Percentiles rank a stretch among this genome's conserved stretches.
These are phyloP conservation scores for Pithys albifrons DNA, from an alignment of 2,113 vertebrate genomes.

Conservation along the genomic window DNA sequence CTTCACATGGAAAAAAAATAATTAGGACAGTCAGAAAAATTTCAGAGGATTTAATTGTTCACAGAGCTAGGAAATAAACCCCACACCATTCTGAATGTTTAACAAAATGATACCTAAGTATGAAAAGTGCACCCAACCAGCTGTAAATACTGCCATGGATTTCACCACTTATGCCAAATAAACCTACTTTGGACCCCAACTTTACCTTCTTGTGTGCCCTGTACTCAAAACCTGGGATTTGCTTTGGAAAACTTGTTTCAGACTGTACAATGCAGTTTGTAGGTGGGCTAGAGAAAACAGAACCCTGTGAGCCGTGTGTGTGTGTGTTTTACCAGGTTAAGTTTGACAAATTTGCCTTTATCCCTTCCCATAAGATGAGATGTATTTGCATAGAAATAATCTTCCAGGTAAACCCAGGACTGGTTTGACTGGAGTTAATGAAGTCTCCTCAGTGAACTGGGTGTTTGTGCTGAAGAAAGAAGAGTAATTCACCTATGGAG, in stretches of 20 bases:
- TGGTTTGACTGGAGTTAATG: neutral
- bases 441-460: neutral
- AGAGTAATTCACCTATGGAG: neutral
- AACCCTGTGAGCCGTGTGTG: neutral
- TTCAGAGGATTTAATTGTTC: conserved; percentile 40
- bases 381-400: neutral
- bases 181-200: neutral
- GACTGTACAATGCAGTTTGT: neutral
- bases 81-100: neutral
- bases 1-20: conserved; percentile 43
- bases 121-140: neutral
- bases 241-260: neutral
- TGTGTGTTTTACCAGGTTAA: neutral
- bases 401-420: neutral
- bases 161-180: neutral
- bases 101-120: fast-evolving
- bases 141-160: neutral
- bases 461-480: neutral
- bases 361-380: neutral
- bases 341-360: neutral
- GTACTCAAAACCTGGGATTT: neutral
- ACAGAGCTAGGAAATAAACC: neutral
- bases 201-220: neutral
- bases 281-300: neutral
- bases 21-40: conserved; percentile 12